A percentile compares a stretch with the other conserved stretches of the same genome.
These are phyloP conservation scores for Puma concolor DNA, from an alignment of 2,113 vertebrate species.

Conservation along the genomic window DNA sequence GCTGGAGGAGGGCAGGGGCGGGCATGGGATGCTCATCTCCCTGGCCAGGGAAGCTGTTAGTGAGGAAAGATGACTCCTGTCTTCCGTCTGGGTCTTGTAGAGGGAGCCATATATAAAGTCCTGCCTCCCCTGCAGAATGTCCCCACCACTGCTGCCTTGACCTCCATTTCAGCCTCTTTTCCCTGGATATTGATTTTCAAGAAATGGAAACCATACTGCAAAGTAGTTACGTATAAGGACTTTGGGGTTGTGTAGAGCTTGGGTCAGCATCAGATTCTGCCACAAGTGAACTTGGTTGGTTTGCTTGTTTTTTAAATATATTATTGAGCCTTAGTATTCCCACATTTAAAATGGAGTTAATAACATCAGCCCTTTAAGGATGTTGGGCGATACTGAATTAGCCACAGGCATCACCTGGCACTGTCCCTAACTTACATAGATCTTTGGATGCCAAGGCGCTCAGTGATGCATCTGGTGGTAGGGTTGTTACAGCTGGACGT, in stretches of 20 bases:
- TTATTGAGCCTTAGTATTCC: not conserved
- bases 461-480: not conserved
- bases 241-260: not conserved
- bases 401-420: not conserved
- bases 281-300: not conserved
- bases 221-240: not conserved
- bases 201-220: not conserved
- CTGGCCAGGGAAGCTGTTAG: not conserved
- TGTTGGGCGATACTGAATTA: not conserved
- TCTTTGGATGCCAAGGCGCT: not conserved
- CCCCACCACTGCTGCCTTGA: not conserved
- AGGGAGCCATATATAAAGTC: too few species aligned
- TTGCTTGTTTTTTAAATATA: not conserved
- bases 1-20: not conserved
- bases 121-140: not conserved
- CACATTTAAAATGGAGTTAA: not conserved
- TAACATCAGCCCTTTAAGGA: not conserved
- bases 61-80: not conserved
- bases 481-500: not conserved
- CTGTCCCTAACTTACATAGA: not conserved
- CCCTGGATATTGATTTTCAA: not conserved
- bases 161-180: not conserved
- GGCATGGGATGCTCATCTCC: not conserved
- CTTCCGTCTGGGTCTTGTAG: not conserved
- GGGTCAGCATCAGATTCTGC: not conserved